These are phyloP conservation scores for Beaufortia kweichowensis DNA, from an alignment of 2,113 vertebrate genomes.

Conservation along the genomic window DNA sequence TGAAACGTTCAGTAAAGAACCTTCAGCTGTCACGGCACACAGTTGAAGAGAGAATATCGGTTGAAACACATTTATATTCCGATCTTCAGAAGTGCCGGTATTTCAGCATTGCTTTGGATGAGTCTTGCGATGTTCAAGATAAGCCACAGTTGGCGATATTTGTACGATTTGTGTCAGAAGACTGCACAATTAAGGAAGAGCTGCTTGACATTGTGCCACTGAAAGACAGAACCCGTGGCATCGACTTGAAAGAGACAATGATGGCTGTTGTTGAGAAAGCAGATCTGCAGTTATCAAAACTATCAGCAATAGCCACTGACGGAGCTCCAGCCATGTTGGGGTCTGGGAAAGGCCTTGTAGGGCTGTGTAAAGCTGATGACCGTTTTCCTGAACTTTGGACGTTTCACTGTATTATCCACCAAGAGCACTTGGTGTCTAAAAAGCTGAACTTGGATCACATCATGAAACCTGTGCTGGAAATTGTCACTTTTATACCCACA, in stretches of 20 bases:
- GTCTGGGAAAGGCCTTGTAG: conserved; percentile 51
- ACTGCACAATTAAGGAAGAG: conserved; percentile 41
- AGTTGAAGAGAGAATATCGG: conserved; percentile 23
- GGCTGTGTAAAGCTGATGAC: conserved; percentile 52
- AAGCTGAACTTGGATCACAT: conserved; percentile 52
- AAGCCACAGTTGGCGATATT: conserved; percentile 47
- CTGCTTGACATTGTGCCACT: conserved; percentile 46
- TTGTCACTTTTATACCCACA: conserved; percentile 52
- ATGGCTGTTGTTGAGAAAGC: conserved; percentile 34
- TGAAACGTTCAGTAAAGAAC: background rate
- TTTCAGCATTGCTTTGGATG: conserved; percentile 24
- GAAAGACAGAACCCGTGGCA: conserved; percentile 49
- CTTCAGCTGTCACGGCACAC: conserved; percentile 29
- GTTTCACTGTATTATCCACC: conserved; percentile 58
- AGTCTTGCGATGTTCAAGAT: conserved; percentile 26
- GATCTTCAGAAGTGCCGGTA: conserved; percentile 40
- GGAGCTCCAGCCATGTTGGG: conserved; percentile 27
- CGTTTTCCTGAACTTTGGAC: conserved; percentile 54
- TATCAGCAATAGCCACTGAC: conserved; percentile 36
- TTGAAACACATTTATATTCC: conserved; percentile 26
- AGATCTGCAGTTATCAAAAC: conserved; percentile 37
- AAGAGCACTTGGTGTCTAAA: conserved; percentile 54
- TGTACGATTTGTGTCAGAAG: conserved; percentile 18
- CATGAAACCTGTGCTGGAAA: conserved; percentile 58
- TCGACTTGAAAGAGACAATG: conserved; percentile 55